Evolutionary conservation across 2,888 invertebrate genomes (phyloP), one percentile per base, ranked within the genome.

Genomic region (Drosophila macrospina): DNA sequence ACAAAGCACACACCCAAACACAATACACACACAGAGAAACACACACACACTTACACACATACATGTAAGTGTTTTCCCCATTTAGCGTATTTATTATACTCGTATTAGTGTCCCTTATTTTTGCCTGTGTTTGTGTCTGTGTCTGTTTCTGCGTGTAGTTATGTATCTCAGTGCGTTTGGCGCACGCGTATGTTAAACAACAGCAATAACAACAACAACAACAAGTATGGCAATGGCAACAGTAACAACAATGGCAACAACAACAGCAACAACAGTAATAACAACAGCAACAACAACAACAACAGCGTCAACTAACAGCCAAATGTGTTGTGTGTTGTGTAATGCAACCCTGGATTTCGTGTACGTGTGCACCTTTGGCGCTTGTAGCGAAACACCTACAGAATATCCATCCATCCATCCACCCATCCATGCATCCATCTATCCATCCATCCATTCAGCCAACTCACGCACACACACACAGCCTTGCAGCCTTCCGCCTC

Each of bases 291-390:
- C 44, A 57, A 36, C 56, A 68, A 55, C 61, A 61, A 69, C 54
- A 78, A 72, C 72, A 70, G 56, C 70, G 62, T 60, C 80, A 80
- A 86, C 80, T 63, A 71, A 66, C 66, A 77, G 52, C 61, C 59
- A 76, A 77, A 76, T 77, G 83, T 81, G 82, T 78, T 84, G 71
- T 86, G 82, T 90, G 91, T 90, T 90, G 90, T 90, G 90, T 90
- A 86, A 89, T 91, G 90, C 90, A 90, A 91, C 90, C 90, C 90
- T 90, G 90, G 90, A 90, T 90, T 90, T 90, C 90, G 90, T 90
- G 90, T 84, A 84, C 83, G 88, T 84, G 77, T 86, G 86, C 84
- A 85, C 89, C 88, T 86, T 83, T 90, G 90, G 91, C 91, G 89
- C 89, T 90, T 78, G 82, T 87, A 82, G 73, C 70, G 69, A 78